Percentiles rank a stretch among this genome's conserved stretches.
phyloP scores from a whole-genome alignment of 1,140 invertebrate species.

The Papilio machaon region DNA sequence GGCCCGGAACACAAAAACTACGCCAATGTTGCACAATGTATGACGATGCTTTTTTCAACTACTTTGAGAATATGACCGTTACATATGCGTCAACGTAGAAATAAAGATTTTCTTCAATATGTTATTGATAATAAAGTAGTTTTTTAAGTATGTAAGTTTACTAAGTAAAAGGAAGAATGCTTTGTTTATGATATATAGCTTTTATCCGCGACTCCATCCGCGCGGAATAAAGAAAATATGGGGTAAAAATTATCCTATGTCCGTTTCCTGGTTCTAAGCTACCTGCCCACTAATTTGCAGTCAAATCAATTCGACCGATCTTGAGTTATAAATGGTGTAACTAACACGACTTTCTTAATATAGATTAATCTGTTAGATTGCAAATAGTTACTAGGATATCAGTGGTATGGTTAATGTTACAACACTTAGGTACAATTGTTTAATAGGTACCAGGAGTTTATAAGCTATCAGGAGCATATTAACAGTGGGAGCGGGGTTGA shows the following conservation, averaged over 20 bases:
- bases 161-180: no score
- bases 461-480: constrained; percentile 68
- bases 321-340: no score
- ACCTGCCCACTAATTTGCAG: no score
- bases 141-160: no score
- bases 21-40: constrained; percentile 55
- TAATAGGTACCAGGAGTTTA: constrained; percentile 69
- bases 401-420: neutral
- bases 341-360: no score
- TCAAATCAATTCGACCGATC: no score
- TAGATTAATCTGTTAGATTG: no score
- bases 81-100: neutral
- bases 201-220: no score
- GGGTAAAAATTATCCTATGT: no score
- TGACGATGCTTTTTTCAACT: constrained; percentile 32
- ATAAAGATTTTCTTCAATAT: neutral
- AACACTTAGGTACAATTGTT: constrained; percentile 55
- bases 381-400: neutral
- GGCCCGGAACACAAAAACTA: constrained; percentile 44
- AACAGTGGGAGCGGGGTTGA: constrained; percentile 59
- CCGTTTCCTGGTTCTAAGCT: no score
- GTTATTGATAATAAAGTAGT: neutral
- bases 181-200: no score
- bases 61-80: constrained; percentile 22
- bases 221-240: no score